phyloP scores from a whole-genome alignment of 2,797 vertebrate genomes.

The Myiotriccus ornatus region DNA sequence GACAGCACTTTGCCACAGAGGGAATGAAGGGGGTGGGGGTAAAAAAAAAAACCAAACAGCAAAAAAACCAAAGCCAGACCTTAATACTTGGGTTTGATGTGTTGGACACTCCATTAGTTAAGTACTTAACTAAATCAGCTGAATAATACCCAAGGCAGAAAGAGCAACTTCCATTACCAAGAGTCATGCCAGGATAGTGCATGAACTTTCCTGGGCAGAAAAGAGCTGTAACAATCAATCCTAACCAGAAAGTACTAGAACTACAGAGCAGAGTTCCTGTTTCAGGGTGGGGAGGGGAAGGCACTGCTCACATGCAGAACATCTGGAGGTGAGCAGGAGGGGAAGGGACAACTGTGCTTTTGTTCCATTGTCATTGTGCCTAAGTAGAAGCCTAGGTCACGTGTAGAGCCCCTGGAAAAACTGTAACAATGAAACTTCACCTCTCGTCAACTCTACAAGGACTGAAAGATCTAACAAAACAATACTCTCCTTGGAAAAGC shows the following conservation, averaged over 20 bases:
- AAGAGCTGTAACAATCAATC: neutral
- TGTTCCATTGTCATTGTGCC: neutral
- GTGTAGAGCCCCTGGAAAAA: neutral
- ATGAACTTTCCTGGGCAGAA: neutral
- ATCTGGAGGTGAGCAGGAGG: neutral
- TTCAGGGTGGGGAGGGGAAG: neutral
- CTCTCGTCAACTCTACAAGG: neutral
- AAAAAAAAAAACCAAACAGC: neutral
- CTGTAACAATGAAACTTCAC: neutral
- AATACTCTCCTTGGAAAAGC: neutral
- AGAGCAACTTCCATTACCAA: neutral
- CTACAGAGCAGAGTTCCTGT: neutral
- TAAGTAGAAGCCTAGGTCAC: neutral
- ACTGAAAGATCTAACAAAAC: neutral
- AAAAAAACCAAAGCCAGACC: neutral
- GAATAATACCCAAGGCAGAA: neutral
- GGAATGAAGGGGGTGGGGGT: neutral
- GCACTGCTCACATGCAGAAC: neutral
- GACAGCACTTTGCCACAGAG: neutral
- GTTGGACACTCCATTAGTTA: neutral
- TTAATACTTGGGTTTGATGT: neutral
- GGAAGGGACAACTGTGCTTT: neutral
- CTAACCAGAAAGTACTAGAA: neutral
- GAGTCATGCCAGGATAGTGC: neutral
- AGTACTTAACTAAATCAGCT: neutral